Percentiles rank a stretch among this genome's conserved stretches.
Conservation (phyloP, 2,888 invertebrate species). For the Drosophila flavopinicola region DNA sequence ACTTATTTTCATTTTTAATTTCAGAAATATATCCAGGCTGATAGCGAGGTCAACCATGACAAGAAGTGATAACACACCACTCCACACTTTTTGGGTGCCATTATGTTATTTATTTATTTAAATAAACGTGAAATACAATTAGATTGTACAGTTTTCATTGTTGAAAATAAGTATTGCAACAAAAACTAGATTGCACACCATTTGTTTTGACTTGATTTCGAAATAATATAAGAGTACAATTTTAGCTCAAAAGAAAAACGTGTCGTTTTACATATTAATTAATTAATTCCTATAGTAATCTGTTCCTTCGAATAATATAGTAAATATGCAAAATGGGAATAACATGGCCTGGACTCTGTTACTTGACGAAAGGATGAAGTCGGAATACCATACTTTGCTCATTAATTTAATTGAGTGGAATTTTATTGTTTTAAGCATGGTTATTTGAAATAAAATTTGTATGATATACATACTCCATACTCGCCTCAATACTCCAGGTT, state of each 20-base stretch:
- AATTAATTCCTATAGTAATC: too few species aligned
- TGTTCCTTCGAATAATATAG: not conserved
- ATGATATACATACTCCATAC: too few species aligned
- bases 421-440: too few species aligned
- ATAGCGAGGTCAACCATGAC: constrained; percentile 25
- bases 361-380: too few species aligned
- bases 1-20: constrained; percentile 24
- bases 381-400: too few species aligned
- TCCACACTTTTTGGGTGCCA: constrained; percentile 21
- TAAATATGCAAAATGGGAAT: not conserved
- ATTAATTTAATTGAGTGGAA: too few species aligned
- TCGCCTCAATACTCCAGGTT: too few species aligned
- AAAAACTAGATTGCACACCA: not conserved
- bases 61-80: constrained; percentile 28
- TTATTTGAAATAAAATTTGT: too few species aligned
- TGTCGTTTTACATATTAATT: constrained; percentile 8
- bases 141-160: constrained; percentile 8
- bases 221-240: constrained; percentile 7
- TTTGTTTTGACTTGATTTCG: constrained; percentile 10
- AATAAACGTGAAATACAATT: constrained; percentile 16
- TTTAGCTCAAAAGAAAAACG: not conserved
- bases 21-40: constrained; percentile 31
- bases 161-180: constrained; percentile 2
- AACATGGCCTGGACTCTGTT: not conserved
- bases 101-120: constrained; percentile 18